Evolutionary conservation across 1,140 invertebrate species (phyloP).

Genomic region (Lordiphosa mommai): DNA sequence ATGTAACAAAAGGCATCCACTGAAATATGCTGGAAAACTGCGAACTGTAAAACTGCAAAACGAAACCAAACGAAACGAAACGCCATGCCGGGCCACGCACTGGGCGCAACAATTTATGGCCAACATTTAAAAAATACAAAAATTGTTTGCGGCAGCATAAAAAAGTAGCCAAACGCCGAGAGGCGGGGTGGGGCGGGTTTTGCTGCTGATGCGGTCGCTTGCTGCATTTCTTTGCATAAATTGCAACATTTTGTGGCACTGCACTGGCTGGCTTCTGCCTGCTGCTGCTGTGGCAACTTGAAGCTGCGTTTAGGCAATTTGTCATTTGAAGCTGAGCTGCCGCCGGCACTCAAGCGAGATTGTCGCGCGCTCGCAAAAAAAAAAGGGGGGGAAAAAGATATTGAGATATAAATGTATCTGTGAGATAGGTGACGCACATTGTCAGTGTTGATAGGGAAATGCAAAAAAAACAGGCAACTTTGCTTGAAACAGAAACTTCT

Average conservation of each 20-base stretch:
- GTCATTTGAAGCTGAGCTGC: constrained; percentile 48
- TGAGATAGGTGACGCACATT: constrained; percentile 6
- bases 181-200: constrained; percentile 6
- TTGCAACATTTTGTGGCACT: constrained; percentile 60
- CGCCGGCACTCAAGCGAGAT: constrained; percentile 12
- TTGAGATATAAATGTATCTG: constrained; percentile 48
- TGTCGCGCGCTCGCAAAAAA: not conserved
- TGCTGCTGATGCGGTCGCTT: constrained; percentile 25
- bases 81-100: constrained; percentile 33
- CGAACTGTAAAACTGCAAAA: constrained; percentile 33
- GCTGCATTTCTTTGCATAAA: constrained; percentile 74
- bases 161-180: constrained; percentile 57
- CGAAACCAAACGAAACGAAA: constrained; percentile 48
- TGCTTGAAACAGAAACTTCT: too few species aligned
- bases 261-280: not conserved
- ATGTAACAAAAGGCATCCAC: constrained; percentile 64
- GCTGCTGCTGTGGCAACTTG: constrained; percentile 35
- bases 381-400: constrained; percentile 28
- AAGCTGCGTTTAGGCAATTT: constrained; percentile 68
- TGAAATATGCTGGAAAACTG: constrained; percentile 69
- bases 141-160: constrained; percentile 76
- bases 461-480: not conserved
- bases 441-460: not conserved
- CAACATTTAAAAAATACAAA: constrained; percentile 71
- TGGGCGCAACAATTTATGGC: constrained; percentile 72